Evolutionary conservation across 2,888 invertebrate species (phyloP).

Genomic region (Choristoneura rosaceana): DNA sequence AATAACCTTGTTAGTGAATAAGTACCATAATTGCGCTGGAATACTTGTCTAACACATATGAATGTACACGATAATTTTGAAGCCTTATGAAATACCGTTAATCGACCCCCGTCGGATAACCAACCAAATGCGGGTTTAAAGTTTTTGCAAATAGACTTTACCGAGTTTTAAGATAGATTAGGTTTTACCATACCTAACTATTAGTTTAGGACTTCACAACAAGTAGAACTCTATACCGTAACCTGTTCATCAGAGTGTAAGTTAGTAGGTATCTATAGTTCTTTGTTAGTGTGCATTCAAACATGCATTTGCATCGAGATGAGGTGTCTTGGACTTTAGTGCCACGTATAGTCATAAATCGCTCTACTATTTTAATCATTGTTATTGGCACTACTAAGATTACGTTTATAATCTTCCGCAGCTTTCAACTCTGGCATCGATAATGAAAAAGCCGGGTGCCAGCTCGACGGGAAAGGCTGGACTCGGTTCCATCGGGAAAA

Average conservation of each 20-base stretch:
- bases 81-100: constrained; percentile 29
- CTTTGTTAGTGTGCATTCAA: constrained; percentile 16
- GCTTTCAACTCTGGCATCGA: constrained; percentile 60
- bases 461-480: constrained; percentile 65
- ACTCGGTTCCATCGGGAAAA: constrained; percentile 51
- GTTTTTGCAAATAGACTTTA: background rate
- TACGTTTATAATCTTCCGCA: background rate
- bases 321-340: background rate
- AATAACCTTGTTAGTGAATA: constrained; percentile 19
- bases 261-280: too few relatives aligned
- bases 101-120: background rate
- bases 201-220: constrained; percentile 4
- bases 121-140: background rate
- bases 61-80: background rate
- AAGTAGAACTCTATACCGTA: background rate
- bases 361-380: background rate
- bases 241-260: constrained; percentile 2
- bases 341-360: background rate
- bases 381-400: background rate
- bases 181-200: constrained; percentile 2
- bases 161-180: constrained; percentile 13
- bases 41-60: background rate
- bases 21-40: background rate
- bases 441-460: constrained; percentile 60
- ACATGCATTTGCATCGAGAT: constrained; percentile 1